Base-by-base conservation (phyloP, 2,797 vertebrate genomes). In the Bovichtus variegatus region DNA sequence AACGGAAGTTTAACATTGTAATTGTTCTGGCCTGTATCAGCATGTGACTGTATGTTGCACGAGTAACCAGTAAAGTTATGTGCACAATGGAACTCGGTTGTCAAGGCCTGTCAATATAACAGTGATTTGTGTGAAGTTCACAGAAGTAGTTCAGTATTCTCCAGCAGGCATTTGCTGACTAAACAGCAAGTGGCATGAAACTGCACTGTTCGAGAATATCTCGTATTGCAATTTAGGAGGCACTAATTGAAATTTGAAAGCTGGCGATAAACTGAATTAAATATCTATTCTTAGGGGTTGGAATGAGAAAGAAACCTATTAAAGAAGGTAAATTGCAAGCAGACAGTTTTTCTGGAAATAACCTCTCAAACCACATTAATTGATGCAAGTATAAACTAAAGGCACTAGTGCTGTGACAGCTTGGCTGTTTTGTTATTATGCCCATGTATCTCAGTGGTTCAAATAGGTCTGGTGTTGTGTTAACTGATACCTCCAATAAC, bases 221-320 rank as follows among this genome's bases (percentile, higher is more conserved):
- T 77, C 60, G 59, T 67, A 68, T 78, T 88, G 86, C 84, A 77
- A 50, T 88, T 88, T 86, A 84, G 91, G 63, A 69, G 70, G 54
- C 50, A 63, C 78, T 92, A 89, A 92, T 90, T 93, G 83, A 91
- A 93, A 91, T 86, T 70, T 65, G 55, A 84, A 81, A 76, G 74
- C 1, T 10, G 76, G 50, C 51, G 61, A 89, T 85, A 71, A 87
- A 86, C 59, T 58, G 79, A 85, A 89, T 88, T 81, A 80, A 84
- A 87, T 86, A 58, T 66, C 21, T 64, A 62, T 90, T 85, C 46
- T 23, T 54, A 55, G 68, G 15, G 43, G 68, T 84, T 75, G 43
- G 73, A 89, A 81, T 90, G 81, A 82, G 76, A 78, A 71, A 66
- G 21, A 85, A 90, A 85, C 16, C 58, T 51, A 84, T 81, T 74